Conservation (phyloP, 1,140 invertebrate species). For the Pinna nobilis region DNA sequence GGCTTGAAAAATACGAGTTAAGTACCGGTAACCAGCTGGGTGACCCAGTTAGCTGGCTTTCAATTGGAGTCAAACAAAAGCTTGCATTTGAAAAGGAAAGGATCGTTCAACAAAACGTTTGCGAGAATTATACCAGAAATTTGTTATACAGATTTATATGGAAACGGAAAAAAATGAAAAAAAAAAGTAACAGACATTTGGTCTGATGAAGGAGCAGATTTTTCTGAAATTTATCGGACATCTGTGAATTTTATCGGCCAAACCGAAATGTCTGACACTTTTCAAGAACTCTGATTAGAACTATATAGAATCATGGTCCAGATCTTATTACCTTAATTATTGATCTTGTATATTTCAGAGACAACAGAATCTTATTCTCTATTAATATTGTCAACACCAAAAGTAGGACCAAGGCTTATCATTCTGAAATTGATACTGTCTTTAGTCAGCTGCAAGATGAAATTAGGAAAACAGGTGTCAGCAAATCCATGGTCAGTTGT, state of each 20-base stretch:
- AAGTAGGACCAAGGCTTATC: constrained; percentile 57
- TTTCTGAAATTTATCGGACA: too few species aligned
- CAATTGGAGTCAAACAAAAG: too few species aligned
- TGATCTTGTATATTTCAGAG: constrained; percentile 41
- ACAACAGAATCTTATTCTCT: constrained; percentile 61
- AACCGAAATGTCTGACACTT: background rate
- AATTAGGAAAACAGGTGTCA: constrained; percentile 58
- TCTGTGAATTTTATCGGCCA: background rate
- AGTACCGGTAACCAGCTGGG: too few species aligned
- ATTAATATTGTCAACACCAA: constrained; percentile 63
- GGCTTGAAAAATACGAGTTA: too few species aligned
- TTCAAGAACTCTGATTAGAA: background rate
- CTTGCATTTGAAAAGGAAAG: too few species aligned
- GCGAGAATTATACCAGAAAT: too few species aligned
- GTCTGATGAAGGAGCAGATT: too few species aligned
- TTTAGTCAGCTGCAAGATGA: constrained; percentile 66
- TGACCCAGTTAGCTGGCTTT: too few species aligned
- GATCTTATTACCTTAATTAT: background rate
- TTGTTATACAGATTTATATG: too few species aligned
- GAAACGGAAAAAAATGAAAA: too few species aligned
- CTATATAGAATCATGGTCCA: background rate
- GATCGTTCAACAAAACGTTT: too few species aligned
- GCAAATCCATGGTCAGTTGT: constrained; percentile 63
- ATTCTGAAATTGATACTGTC: constrained; percentile 63
- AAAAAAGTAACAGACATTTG: too few species aligned